Evolutionary conservation across 2,113 vertebrate species (phyloP).

Genomic region (Esox niger): DNA sequence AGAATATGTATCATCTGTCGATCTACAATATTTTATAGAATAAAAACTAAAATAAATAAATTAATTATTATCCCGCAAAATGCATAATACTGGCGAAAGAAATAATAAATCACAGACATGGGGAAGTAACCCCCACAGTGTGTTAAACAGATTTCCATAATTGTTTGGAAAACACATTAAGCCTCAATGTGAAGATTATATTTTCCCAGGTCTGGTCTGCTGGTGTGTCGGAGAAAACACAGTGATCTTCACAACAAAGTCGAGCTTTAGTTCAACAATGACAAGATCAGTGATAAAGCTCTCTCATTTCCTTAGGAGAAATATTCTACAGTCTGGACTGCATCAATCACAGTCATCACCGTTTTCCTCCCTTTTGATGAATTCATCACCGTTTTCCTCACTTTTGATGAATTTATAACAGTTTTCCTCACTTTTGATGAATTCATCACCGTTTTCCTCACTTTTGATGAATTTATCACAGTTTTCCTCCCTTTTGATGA

Average conservation of each 20-base stretch:
- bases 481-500: no score
- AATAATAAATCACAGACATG: not conserved
- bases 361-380: not conserved
- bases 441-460: not conserved
- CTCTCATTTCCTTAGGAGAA: no score
- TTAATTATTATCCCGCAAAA: not conserved
- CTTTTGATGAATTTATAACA: no score
- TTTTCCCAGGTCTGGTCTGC: constrained; percentile 7
- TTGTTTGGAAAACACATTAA: constrained; percentile 8
- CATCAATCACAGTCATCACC: constrained; percentile 1
- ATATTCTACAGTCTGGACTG: no score
- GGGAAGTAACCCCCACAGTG: not conserved
- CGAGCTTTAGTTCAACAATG: no score
- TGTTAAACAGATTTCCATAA: not conserved
- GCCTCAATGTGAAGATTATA: constrained; percentile 7
- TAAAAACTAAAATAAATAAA: not conserved
- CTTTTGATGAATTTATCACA: not conserved
- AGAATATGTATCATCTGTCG: no score
- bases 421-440: not conserved
- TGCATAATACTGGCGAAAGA: not conserved
- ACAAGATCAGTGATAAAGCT: no score
- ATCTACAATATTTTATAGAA: not conserved
- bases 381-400: not conserved
- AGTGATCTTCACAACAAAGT: no score
- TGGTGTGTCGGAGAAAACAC: no score